Percentiles rank a stretch among this genome's conserved stretches.
Evolutionary conservation across 1,140 invertebrate genomes (phyloP).

Genomic region (Drosophila paulistorum): DNA sequence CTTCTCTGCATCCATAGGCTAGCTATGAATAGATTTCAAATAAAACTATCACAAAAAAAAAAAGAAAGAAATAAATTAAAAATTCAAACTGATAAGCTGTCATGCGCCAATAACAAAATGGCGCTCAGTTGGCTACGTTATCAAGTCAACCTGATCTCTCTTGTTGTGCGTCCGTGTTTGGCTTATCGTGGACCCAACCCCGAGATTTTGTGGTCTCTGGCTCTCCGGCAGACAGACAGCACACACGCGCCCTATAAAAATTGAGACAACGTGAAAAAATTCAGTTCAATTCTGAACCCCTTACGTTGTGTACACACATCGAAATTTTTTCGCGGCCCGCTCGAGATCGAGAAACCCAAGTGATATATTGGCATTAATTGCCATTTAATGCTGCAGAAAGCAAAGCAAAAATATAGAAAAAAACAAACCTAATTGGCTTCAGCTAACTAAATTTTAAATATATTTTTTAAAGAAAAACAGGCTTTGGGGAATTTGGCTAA

Average conservation of each 20-base stretch:
- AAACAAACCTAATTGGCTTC: neutral
- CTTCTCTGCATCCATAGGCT: too few species aligned
- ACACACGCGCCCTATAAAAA: conserved; percentile 58
- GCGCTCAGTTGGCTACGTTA: conserved; percentile 42
- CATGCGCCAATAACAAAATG: conserved; percentile 61
- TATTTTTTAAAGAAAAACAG: neutral
- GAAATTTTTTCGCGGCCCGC: conserved; percentile 8
- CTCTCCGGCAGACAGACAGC: conserved; percentile 20
- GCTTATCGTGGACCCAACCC: conserved; percentile 38
- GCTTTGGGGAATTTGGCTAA: conserved; percentile 6
- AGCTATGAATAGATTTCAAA: too few species aligned
- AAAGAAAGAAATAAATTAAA: conserved; percentile 15
- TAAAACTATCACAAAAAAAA: conserved; percentile 20
- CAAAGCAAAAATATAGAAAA: neutral
- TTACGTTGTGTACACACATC: conserved; percentile 28
- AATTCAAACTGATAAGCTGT: conserved; percentile 43
- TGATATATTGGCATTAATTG: conserved; percentile 52
- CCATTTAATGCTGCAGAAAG: conserved; percentile 29
- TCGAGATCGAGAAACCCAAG: conserved; percentile 32
- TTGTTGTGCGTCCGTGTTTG: conserved; percentile 9
- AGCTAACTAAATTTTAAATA: conserved; percentile 3
- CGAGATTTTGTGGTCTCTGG: conserved; percentile 17
- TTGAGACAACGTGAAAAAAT: conserved; percentile 16
- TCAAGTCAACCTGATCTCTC: conserved; percentile 61
- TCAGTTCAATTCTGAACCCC: conserved; percentile 68